Percentiles rank a stretch among this genome's conserved stretches.
These are phyloP conservation scores for Orientallactaga sibirica DNA, from an alignment of 2,797 vertebrate species.

Conservation along the genomic window DNA sequence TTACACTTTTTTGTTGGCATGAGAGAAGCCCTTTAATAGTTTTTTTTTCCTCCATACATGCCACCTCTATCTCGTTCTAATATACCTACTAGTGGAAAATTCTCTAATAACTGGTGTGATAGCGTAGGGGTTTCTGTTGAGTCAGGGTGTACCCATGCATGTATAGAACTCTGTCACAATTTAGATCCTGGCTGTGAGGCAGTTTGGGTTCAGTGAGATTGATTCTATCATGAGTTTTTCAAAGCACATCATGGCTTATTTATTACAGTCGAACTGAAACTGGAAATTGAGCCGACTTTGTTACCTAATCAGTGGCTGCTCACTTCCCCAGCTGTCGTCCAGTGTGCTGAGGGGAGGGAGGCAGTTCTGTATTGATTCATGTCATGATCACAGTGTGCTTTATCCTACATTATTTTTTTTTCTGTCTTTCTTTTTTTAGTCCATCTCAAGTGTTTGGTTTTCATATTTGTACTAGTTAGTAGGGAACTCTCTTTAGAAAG, in stretches of 20 bases:
- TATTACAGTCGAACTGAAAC: not conserved
- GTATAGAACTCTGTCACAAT: not conserved
- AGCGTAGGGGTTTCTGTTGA: not conserved
- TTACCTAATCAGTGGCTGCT: not conserved
- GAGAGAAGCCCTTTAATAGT: not conserved
- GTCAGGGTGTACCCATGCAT: not conserved
- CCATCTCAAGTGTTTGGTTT: slow-evolving; percentile 3
- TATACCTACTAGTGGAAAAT: not conserved
- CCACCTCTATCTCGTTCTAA: not conserved
- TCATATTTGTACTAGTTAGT: not conserved
- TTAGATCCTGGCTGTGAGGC: not conserved
- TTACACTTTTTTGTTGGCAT: not conserved
- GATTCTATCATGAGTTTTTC: not conserved
- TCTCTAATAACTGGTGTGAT: not conserved
- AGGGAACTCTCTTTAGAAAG: slow-evolving; percentile 32
- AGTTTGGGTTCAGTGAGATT: not conserved
- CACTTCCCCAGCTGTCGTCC: not conserved
- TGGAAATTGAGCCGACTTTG: not conserved
- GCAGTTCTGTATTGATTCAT: slow-evolving; percentile 8
- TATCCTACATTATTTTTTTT: not conserved
- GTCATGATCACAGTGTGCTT: not conserved
- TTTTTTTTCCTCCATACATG: not conserved
- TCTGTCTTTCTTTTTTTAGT: not conserved
- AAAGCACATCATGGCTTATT: slow-evolving; percentile 30
- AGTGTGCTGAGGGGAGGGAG: slow-evolving; percentile 2